Evolutionary conservation across 1,140 invertebrate species (phyloP).

Genomic region (Heliconius melpomene): DNA sequence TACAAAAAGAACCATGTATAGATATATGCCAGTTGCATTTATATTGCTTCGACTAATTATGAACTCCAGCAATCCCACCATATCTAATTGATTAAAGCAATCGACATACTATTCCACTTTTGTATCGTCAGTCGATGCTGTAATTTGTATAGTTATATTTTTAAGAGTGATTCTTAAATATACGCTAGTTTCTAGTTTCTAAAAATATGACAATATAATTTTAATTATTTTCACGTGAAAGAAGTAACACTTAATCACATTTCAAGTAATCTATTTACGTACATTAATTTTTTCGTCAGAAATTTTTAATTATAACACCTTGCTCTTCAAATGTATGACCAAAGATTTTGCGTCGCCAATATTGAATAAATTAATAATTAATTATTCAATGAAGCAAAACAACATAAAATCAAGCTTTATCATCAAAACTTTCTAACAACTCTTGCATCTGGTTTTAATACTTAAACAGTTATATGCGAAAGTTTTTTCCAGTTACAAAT

Average conservation of each 20-base stretch:
- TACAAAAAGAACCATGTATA: neutral
- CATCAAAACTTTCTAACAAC: constrained; percentile 24
- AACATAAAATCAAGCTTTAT: neutral
- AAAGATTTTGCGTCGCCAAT: too few species aligned
- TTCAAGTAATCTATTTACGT: too few species aligned
- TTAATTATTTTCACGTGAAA: too few species aligned
- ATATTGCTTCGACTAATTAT: constrained; percentile 12
- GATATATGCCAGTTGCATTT: neutral
- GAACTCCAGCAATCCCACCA: neutral
- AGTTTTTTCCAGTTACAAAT: neutral
- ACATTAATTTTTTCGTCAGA: too few species aligned
- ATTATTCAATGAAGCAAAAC: neutral
- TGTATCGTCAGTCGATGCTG: neutral
- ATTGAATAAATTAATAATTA: too few species aligned
- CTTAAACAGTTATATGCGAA: constrained; percentile 11
- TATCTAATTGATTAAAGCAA: constrained; percentile 18
- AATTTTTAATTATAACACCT: too few species aligned
- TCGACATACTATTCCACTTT: constrained; percentile 26
- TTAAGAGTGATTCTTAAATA: neutral
- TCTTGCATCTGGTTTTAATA: constrained; percentile 17
- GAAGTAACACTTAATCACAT: too few species aligned
- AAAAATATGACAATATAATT: too few species aligned
- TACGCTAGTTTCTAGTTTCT: too few species aligned
- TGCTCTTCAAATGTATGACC: too few species aligned
- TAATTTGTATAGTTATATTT: neutral